Conservation (phyloP, 2,113 vertebrate species). For the Mesembrinibis cayennensis region DNA sequence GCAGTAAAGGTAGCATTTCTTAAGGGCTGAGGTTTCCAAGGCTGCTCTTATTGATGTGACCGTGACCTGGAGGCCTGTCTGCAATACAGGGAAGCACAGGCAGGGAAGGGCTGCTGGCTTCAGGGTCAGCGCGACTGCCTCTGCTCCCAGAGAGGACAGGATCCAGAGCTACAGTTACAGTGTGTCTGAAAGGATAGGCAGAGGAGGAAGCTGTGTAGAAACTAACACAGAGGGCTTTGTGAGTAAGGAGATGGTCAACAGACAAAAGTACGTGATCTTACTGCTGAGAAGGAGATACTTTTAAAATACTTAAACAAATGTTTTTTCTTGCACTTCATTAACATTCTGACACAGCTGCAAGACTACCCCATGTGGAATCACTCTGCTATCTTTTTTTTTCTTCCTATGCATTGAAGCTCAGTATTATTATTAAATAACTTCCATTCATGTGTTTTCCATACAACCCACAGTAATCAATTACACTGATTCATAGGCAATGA, state of each 20-base stretch:
- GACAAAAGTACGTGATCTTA: background rate
- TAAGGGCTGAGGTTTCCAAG: background rate
- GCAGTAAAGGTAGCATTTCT: background rate
- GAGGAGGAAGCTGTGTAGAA: background rate
- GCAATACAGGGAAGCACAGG: background rate
- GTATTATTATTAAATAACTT: constrained; percentile 23
- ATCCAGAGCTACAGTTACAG: background rate
- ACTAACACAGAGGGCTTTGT: constrained; percentile 27
- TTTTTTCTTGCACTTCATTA: constrained; percentile 63
- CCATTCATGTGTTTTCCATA: constrained; percentile 39
- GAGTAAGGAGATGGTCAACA: background rate
- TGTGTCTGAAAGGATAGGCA: background rate
- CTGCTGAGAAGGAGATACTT: constrained; percentile 26
- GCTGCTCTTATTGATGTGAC: background rate
- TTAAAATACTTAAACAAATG: constrained; percentile 51
- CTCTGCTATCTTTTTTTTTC: background rate
- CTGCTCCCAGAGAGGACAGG: background rate
- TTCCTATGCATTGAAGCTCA: background rate
- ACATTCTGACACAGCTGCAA: constrained; percentile 50
- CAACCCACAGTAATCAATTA: background rate
- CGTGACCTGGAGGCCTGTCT: background rate
- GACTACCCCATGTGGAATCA: constrained; percentile 36
- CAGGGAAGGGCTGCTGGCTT: background rate
- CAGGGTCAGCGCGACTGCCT: background rate
- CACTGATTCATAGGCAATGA: background rate